Evolutionary conservation across 2,797 vertebrate species (phyloP), one percentile per base, ranked within the genome.

Genomic region (Catostomus latipinnis): DNA sequence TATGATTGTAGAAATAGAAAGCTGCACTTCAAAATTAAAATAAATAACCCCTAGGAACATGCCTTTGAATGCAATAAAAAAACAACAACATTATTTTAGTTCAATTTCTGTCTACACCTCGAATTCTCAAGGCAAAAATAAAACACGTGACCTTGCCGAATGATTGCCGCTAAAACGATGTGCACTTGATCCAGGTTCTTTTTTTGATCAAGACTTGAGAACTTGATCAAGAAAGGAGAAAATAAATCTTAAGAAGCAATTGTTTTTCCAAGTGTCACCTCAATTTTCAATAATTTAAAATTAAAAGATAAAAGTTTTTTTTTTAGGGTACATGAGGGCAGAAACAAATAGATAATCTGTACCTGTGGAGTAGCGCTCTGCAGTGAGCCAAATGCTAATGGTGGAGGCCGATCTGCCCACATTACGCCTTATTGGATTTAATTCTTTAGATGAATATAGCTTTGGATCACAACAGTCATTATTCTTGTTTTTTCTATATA

Each of bases 371-470:
- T 83, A 78, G 81, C 87, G 81, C 45, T 81, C 56, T 86, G 83
- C 89, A 87, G 84, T 85, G 89, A 92, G 87, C 63, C 71, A 92
- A 91, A 89, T 91, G 82, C 88, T 87, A 92, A 92, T 91, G 86
- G 83, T 16, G 16, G 4, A 65, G 81, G 88, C 89, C 88, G 92
- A 94, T 93, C 91, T 93, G 92, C 88, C 88, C 83, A 84, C 87
- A 92, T 91, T 90, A 87, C 84, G 83, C 89, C 89, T 91, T 89
- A 92, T 90, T 91, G 87, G 85, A 87, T 90, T 90, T 88, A 90
- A 91, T 93, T 90, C 84, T 89, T 90, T 89, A 85, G 89, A 89
- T 88, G 86, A 88, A 88, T 84, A 84, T 74, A 77, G 90, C 83
- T 89, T 86, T 50, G 85, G 84, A 86, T 82, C 83, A 82, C 43